phyloP scores from a whole-genome alignment of 2,797 vertebrate species.

The Pterois miles region DNA sequence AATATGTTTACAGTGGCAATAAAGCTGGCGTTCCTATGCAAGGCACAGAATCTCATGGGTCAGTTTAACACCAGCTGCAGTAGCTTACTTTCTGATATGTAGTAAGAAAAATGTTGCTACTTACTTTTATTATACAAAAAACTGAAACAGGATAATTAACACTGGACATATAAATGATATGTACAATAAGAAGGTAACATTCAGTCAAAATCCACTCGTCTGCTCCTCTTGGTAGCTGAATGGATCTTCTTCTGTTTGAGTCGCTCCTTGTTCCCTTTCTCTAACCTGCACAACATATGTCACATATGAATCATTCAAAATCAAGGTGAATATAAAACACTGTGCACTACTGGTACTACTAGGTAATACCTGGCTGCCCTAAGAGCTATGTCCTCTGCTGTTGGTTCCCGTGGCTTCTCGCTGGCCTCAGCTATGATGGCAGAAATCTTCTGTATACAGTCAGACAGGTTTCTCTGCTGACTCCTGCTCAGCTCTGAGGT shows the following conservation, averaged over 20 bases:
- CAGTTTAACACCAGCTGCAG: background rate
- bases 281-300: constrained; percentile 81
- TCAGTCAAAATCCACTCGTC: constrained; percentile 85
- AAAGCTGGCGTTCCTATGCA: background rate
- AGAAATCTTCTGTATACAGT: constrained; percentile 91
- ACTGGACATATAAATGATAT: background rate
- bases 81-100: background rate
- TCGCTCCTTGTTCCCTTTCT: constrained; percentile 88
- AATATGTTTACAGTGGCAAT: background rate
- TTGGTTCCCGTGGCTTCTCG: constrained; percentile 77
- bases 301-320: background rate
- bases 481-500: constrained; percentile 91
- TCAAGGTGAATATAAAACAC: background rate
- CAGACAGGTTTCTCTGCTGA: constrained; percentile 90
- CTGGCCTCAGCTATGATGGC: constrained; percentile 86
- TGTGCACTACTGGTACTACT: background rate
- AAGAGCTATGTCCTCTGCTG: constrained; percentile 81
- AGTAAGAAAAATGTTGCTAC: background rate
- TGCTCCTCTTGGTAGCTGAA: constrained; percentile 85
- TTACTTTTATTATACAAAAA: background rate
- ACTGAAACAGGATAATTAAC: background rate
- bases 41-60: background rate
- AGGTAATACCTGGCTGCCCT: constrained; percentile 83
- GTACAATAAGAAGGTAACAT: background rate
- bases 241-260: constrained; percentile 89